Evolutionary conservation across 2,113 vertebrate species (phyloP).

Genomic region (Protobothrops flavoviridis): DNA sequence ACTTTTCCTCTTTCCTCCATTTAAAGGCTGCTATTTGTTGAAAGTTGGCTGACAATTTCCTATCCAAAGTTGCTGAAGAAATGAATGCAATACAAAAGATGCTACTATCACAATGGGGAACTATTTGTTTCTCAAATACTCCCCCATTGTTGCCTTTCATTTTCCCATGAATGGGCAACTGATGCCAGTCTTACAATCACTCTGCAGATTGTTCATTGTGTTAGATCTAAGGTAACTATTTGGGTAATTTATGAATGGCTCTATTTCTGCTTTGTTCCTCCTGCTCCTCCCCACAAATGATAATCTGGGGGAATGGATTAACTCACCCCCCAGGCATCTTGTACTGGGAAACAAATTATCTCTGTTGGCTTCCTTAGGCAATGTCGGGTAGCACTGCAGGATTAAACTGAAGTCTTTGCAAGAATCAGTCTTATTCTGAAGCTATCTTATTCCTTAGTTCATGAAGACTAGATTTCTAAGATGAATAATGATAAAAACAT

Average conservation of each 20-base stretch:
- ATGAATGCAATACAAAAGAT: background rate
- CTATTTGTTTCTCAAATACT: conserved; percentile 13
- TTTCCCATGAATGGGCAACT: background rate
- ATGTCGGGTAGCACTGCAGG: background rate
- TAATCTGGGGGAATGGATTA: background rate
- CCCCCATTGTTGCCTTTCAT: background rate
- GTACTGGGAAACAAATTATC: background rate
- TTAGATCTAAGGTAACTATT: background rate
- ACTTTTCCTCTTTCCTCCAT: background rate
- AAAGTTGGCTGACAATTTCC: background rate
- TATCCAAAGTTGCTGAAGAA: background rate
- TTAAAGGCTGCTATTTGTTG: background rate
- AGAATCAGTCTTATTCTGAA: background rate
- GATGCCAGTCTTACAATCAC: background rate
- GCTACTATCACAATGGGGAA: background rate
- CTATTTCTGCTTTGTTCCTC: background rate
- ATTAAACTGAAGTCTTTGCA: background rate
- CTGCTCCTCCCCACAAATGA: background rate
- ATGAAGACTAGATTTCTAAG: background rate
- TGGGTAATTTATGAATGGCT: background rate
- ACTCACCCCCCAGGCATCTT: background rate
- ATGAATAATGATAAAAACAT: background rate
- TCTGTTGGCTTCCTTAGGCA: background rate
- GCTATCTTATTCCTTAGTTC: too few species aligned
- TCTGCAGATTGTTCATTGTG: background rate